These are phyloP conservation scores for Vollenhovia emeryi DNA, from an alignment of 1,140 invertebrate species.

Conservation along the genomic window DNA sequence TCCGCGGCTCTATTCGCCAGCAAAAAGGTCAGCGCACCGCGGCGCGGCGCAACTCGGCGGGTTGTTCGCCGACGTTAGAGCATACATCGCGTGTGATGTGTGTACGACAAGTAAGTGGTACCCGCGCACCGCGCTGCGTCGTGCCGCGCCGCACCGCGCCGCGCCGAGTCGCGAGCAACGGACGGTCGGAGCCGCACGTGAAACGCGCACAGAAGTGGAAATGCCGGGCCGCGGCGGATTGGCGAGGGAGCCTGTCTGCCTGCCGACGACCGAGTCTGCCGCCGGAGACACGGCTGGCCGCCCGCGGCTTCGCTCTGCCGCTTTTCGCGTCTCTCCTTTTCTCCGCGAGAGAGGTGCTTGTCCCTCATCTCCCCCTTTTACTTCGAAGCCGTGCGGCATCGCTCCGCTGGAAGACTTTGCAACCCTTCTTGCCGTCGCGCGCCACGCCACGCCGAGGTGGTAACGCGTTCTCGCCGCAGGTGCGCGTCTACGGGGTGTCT, in stretches of 20 bases:
- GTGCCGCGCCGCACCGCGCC: constrained; percentile 20
- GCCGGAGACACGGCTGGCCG: constrained; percentile 81
- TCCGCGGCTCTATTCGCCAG: constrained; percentile 26
- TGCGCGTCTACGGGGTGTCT: constrained; percentile 62
- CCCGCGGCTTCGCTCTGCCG: constrained; percentile 79
- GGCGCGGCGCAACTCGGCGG: neutral
- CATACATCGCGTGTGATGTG: constrained; percentile 72
- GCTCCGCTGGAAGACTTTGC: constrained; percentile 47
- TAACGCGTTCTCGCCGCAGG: constrained; percentile 57
- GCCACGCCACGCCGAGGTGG: neutral
- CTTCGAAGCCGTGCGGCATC: constrained; percentile 23
- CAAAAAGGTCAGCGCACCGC: constrained; percentile 71
- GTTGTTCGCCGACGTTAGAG: constrained; percentile 54
- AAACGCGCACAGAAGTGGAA: constrained; percentile 77
- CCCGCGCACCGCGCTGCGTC: constrained; percentile 17
- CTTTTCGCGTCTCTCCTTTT: constrained; percentile 74
- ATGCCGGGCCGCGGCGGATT: constrained; percentile 57
- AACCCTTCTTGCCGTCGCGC: constrained; percentile 66
- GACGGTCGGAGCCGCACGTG: constrained; percentile 66
- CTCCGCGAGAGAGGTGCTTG: constrained; percentile 40
- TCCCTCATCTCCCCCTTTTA: constrained; percentile 37
- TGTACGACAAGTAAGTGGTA: constrained; percentile 70
- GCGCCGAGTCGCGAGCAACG: constrained; percentile 6
- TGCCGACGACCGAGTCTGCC: constrained; percentile 72
- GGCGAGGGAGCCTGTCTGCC: constrained; percentile 48